Evolutionary conservation across 2,797 vertebrate genomes (phyloP), one percentile per base, ranked within the genome.

Genomic region (Emys orbicularis): DNA sequence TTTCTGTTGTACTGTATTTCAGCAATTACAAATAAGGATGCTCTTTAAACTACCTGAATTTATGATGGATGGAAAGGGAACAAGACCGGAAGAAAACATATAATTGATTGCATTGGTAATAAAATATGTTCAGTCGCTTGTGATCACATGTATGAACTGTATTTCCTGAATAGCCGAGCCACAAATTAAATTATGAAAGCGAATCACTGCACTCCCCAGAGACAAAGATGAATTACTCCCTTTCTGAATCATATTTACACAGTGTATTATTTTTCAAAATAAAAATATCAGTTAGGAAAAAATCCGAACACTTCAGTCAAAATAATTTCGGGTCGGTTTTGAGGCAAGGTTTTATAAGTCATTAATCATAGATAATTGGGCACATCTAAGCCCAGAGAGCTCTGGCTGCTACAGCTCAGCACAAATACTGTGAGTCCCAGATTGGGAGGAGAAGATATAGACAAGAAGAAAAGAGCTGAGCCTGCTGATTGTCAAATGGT

Each of bases 111-210:
- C 49, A 90, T 1, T 87, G 37, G 86, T 86, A 54, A 95, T 74
- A 84, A 7, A 96, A 23, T 86, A 91, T 76, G 95, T 95, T 95
- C 83, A 88, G 93, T 49, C 49, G 13, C 88, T 53, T 19, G 50
- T 89, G 91, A 15, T 91, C 86, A 81, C 92, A 94, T 89, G 74
- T 87, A 53, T 77, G 23, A 95, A 90, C 47, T 88, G 12, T n/a
- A 96, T 85, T 92, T 96, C 65, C 90, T 77, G 82, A 90, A 54
- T 86, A 93, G 53, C 50, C 83, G 93, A 94, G 74, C 16, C 50
- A 93, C 37, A 95, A 94, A 96, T 89, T 93, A 94, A 93, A 92
- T 68, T 89, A 49, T 68, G 91, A 79, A 25, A 94, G 82, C 85
- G 81, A 96, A 89, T 79, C 92, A 84, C 80, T 54, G 65, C 2